These are phyloP conservation scores for Phaethornis superciliosus DNA, from an alignment of 2,113 vertebrate species.

Conservation along the genomic window DNA sequence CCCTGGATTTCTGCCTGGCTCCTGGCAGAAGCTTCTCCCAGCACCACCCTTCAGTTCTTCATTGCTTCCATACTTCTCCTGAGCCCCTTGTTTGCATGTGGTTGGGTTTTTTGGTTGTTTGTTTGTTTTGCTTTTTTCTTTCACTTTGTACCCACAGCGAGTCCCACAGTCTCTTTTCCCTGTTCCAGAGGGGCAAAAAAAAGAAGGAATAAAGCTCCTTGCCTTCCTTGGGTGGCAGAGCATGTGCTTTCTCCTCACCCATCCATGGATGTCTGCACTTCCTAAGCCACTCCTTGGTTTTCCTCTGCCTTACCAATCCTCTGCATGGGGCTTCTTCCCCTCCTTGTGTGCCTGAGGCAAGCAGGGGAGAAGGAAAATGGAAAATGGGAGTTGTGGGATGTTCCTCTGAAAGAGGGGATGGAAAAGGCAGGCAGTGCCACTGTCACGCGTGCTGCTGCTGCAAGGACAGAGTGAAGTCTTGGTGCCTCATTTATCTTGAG, in stretches of 20 bases:
- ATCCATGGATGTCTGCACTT: background rate
- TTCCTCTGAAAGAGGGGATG: background rate
- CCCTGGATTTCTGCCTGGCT: background rate
- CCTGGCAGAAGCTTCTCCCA: background rate
- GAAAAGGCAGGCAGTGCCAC: background rate
- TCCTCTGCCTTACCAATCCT: background rate
- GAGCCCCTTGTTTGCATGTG: background rate
- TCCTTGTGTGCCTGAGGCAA: too few relatives aligned
- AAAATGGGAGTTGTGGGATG: too few relatives aligned
- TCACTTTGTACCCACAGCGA: background rate
- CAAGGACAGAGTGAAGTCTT: background rate
- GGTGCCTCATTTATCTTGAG: background rate
- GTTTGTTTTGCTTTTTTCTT: too few relatives aligned
- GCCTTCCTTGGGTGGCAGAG: background rate
- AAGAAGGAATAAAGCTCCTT: background rate
- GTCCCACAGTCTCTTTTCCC: background rate
- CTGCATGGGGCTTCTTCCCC: background rate
- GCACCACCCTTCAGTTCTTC: background rate
- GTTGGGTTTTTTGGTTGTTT: background rate
- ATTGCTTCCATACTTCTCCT: background rate
- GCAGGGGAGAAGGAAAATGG: too few relatives aligned
- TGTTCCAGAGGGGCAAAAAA: background rate
- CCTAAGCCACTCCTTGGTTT: background rate
- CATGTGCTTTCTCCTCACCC: background rate
- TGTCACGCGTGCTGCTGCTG: background rate